Percentiles rank a stretch among this genome's conserved stretches.
phyloP scores from a whole-genome alignment of 2,888 invertebrate genomes.

The Microctonus aethiopoides region DNA sequence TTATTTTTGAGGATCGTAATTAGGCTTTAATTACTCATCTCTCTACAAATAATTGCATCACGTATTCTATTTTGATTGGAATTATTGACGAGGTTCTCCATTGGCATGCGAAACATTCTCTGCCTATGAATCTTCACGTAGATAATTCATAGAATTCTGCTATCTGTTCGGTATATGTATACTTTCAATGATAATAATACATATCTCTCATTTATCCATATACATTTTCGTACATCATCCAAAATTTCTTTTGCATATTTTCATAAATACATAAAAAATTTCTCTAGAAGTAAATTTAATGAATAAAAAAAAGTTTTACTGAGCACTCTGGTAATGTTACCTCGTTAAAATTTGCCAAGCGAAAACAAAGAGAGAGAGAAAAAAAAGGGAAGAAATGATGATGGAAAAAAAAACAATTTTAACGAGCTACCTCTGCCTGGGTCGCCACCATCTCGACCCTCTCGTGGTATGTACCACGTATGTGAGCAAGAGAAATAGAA shows the following conservation, averaged over 20 bases:
- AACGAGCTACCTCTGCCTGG: constrained; percentile 11
- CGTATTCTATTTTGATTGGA: neutral
- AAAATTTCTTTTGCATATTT: no score
- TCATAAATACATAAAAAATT: no score
- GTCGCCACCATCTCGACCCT: constrained; percentile 7
- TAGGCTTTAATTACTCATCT: neutral
- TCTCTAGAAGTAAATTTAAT: neutral
- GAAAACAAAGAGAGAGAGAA: neutral
- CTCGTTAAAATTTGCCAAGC: neutral
- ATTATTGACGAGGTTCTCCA: neutral
- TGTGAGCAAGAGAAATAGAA: neutral
- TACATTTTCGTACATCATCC: no score
- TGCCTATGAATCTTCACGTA: neutral
- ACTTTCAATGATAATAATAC: no score
- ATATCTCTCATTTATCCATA: no score
- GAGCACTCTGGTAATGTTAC: neutral
- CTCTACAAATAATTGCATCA: neutral
- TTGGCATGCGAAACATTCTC: neutral
- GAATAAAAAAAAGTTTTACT: neutral
- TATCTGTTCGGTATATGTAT: no score
- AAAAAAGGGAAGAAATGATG: neutral
- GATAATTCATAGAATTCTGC: neutral
- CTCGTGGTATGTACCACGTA: neutral
- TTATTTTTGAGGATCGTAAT: constrained; percentile 14
- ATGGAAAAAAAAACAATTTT: constrained; percentile 13